Base-by-base conservation (phyloP, 1,140 invertebrate species). In the Microplitis demolitor region DNA sequence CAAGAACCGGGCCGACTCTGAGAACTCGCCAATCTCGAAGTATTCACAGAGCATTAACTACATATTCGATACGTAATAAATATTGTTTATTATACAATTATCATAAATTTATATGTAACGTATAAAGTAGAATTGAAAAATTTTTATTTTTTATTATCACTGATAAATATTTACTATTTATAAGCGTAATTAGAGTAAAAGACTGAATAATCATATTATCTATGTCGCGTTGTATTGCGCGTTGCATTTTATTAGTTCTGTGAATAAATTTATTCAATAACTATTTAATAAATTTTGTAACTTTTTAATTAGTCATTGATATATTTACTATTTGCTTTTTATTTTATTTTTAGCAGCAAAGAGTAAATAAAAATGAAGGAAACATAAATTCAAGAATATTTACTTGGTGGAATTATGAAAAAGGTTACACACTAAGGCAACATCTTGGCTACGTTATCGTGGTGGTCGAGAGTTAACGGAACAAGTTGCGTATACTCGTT, bases 11-110 rank as follows among this genome's bases (percentile, higher is more conserved):
- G 58, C 45, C 56, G 60, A 51, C 63, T 51, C 31, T 50, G 54
- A 24, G 67, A 31, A 53, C 50, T 53, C 64, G 66, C 66, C 63
- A 74, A 69, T 71, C 54, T 56, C 66, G 37, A 71, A 53, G 66
- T 58, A 54, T 62, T 34, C 50, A 60, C 51, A 16, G 61, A 61
- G 50, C 33, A 61, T 69, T 62, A 73, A 45, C 4, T 45, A 45
- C 39, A 62, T 73, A 58, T 62, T 73, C 62, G 39, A 73, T 69
- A 61, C 58, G 13, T 39, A 5, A n/a, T 60, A 50, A 56, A 69
- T 34, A 61, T 61, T 45, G 39, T 45, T 45, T 45, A 45, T 45
- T 11, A 11, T 45, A 45, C 16, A 33, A 31, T 35, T 24, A 31
- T 4, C 3, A 33, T 33, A 13, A 24, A 24, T 24, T 24, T 24